Evolutionary conservation across 2,888 invertebrate genomes (phyloP).

Genomic region (Rhamnusium bicolor): DNA sequence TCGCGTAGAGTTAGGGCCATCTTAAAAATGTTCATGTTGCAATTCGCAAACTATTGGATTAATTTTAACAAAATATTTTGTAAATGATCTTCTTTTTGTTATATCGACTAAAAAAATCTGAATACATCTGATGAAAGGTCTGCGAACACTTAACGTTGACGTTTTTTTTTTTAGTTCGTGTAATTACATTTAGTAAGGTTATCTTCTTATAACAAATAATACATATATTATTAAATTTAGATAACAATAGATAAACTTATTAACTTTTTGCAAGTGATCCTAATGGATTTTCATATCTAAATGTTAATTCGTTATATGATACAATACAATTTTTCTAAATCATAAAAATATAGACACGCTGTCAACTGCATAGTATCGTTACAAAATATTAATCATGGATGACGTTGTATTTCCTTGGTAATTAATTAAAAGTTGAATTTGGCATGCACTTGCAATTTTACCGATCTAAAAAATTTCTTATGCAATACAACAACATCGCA

Average conservation of each 20-base stretch:
- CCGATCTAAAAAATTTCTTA: not conserved
- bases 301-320: not conserved
- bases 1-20: too few relatives aligned
- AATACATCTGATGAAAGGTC: too few relatives aligned
- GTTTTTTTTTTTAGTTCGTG: too few relatives aligned
- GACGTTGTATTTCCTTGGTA: not conserved
- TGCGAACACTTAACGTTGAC: too few relatives aligned
- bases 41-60: too few relatives aligned
- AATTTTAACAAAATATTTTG: too few relatives aligned
- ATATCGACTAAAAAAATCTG: too few relatives aligned
- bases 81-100: too few relatives aligned
- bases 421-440: not conserved
- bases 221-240: not conserved
- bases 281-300: not conserved
- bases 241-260: not conserved
- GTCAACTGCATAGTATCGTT: not conserved
- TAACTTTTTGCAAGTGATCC: not conserved
- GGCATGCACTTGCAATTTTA: not conserved
- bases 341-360: not conserved
- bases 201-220: not conserved
- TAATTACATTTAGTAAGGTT: too few relatives aligned
- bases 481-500: not conserved
- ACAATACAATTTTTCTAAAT: not conserved
- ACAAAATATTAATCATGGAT: not conserved
- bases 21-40: too few relatives aligned